These are phyloP conservation scores for Coilia nasus DNA, from an alignment of 2,797 vertebrate species.

Conservation along the genomic window DNA sequence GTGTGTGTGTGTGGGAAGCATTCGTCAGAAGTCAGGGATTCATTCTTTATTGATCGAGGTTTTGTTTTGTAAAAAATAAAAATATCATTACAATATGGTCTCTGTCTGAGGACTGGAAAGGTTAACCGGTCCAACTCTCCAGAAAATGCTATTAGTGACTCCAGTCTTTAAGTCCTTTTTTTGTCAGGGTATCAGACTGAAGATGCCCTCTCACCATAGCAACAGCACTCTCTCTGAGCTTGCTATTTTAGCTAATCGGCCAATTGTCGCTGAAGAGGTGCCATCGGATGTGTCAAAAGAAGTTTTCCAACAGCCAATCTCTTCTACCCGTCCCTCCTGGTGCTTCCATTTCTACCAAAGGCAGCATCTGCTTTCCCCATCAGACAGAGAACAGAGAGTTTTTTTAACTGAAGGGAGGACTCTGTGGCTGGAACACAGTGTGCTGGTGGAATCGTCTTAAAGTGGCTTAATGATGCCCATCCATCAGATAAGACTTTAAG, in stretches of 20 bases:
- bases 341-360: neutral
- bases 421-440: neutral
- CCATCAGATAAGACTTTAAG: neutral
- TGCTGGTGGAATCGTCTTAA: neutral
- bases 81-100: neutral
- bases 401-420: neutral
- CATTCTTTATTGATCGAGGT: neutral
- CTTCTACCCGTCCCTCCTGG: neutral
- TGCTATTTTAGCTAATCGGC: neutral
- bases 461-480: neutral
- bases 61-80: neutral
- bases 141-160: neutral
- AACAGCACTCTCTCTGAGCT: neutral
- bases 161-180: neutral
- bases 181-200: neutral
- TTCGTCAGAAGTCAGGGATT: neutral
- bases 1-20: neutral
- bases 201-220: neutral
- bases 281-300: neutral
- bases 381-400: neutral
- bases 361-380: conserved; percentile 11
- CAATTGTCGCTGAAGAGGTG: neutral
- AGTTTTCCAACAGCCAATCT: neutral
- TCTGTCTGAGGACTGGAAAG: neutral
- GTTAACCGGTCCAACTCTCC: neutral